phyloP scores from a whole-genome alignment of 2,888 invertebrate species.

The Nebria brevicollis region DNA sequence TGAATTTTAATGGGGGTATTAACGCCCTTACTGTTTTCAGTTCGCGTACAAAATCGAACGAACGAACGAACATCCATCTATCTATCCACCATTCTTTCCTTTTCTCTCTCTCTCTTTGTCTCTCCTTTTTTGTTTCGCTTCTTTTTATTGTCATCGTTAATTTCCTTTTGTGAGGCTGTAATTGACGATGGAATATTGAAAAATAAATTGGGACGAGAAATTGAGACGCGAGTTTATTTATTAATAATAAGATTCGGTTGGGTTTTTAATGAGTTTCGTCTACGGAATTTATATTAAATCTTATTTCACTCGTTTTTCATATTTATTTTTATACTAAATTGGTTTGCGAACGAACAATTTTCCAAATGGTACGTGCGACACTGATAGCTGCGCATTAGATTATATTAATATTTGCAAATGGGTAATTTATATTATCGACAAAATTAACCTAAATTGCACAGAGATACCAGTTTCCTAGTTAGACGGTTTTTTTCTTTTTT shows the following conservation, averaged over 20 bases:
- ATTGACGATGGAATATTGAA: constrained; percentile 15
- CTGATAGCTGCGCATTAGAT: no score
- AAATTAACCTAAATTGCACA: not conserved
- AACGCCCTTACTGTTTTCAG: constrained; percentile 41
- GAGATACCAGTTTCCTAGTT: constrained; percentile 44
- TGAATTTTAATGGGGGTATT: constrained; percentile 58
- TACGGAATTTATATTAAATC: not conserved
- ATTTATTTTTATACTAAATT: no score
- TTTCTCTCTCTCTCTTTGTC: not conserved
- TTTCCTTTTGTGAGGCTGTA: not conserved
- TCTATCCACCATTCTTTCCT: constrained; percentile 8
- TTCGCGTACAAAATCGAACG: constrained; percentile 10
- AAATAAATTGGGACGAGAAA: constrained; percentile 10
- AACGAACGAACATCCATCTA: not conserved
- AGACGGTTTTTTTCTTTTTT: not conserved
- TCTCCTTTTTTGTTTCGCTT: not conserved
- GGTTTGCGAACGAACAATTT: no score
- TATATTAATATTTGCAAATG: no score
- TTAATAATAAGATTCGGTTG: not conserved
- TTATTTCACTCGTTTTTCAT: not conserved
- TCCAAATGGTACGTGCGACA: no score
- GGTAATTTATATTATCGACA: not conserved
- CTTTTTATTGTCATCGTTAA: constrained; percentile 29
- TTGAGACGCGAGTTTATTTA: not conserved
- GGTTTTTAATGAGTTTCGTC: not conserved